Evolutionary conservation across 2,797 vertebrate genomes (phyloP).

Genomic region (Geotria australis): DNA sequence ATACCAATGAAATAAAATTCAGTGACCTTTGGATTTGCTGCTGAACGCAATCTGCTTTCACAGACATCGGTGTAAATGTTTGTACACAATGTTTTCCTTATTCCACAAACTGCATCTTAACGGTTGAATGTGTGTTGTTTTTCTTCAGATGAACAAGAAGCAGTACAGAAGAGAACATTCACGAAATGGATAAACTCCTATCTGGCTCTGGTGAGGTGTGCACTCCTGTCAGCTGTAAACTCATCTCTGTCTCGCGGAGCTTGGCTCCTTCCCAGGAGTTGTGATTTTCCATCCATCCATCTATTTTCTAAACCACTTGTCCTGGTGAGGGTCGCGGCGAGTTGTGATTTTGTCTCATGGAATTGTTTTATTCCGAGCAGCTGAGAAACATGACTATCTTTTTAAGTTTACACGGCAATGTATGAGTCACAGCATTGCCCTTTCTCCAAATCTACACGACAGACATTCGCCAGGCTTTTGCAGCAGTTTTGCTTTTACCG

Average conservation of each 20-base stretch:
- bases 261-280: background rate
- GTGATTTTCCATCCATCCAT: background rate
- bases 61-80: background rate
- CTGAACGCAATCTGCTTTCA: background rate
- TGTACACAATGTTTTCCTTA: background rate
- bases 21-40: too few relatives aligned
- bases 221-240: background rate
- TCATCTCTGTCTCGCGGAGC: background rate
- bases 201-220: slow-evolving; percentile 51
- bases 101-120: too few relatives aligned
- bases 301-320: too few relatives aligned
- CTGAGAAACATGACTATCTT: too few relatives aligned
- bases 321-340: too few relatives aligned
- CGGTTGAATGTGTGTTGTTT: background rate
- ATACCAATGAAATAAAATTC: too few relatives aligned
- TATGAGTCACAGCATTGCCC: too few relatives aligned
- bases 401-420: too few relatives aligned
- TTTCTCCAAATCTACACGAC: too few relatives aligned
- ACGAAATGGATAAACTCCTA: slow-evolving; percentile 99
- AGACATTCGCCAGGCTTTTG: too few relatives aligned
- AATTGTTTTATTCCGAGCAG: too few relatives aligned
- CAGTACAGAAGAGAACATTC: slow-evolving; percentile 90
- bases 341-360: background rate
- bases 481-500: too few relatives aligned
- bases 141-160: slow-evolving; percentile 73